These are phyloP conservation scores for Sarcoramphus papa DNA, from an alignment of 2,797 vertebrate genomes.

Conservation along the genomic window DNA sequence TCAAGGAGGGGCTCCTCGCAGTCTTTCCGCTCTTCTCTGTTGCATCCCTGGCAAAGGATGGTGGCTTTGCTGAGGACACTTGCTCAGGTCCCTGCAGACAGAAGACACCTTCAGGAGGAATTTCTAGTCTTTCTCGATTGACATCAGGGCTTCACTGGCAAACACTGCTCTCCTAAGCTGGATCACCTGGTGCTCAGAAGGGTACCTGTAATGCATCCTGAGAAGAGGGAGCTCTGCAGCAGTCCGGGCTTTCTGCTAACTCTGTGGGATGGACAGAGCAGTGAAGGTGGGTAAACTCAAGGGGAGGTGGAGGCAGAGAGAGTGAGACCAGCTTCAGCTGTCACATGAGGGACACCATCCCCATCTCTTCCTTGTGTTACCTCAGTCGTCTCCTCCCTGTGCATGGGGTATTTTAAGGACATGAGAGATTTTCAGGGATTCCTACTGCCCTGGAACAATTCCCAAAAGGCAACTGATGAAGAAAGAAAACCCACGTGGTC, in stretches of 20 bases:
- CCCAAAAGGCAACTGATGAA: not conserved
- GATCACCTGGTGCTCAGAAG: not conserved
- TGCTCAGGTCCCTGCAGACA: not conserved
- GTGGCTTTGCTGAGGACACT: not conserved
- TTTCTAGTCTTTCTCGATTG: not conserved
- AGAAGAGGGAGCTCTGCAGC: not conserved
- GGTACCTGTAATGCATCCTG: not conserved
- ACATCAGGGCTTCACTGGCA: not conserved
- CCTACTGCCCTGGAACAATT: not conserved
- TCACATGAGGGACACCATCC: not conserved
- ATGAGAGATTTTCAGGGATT: not conserved
- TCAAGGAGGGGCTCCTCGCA: not conserved
- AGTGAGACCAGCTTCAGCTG: not conserved
- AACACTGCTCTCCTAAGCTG: not conserved
- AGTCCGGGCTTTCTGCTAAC: not conserved
- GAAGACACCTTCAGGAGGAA: not conserved
- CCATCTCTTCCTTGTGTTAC: not conserved
- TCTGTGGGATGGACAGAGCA: not conserved
- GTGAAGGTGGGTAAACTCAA: not conserved
- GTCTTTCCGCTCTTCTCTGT: not conserved
- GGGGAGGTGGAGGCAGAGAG: not conserved
- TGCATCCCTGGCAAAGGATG: not conserved
- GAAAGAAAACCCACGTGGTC: fast-evolving
- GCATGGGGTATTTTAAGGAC: not conserved
- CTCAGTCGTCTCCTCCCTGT: not conserved